Conservation (phyloP, 2,797 vertebrate species). For the Manis pentadactyla region DNA sequence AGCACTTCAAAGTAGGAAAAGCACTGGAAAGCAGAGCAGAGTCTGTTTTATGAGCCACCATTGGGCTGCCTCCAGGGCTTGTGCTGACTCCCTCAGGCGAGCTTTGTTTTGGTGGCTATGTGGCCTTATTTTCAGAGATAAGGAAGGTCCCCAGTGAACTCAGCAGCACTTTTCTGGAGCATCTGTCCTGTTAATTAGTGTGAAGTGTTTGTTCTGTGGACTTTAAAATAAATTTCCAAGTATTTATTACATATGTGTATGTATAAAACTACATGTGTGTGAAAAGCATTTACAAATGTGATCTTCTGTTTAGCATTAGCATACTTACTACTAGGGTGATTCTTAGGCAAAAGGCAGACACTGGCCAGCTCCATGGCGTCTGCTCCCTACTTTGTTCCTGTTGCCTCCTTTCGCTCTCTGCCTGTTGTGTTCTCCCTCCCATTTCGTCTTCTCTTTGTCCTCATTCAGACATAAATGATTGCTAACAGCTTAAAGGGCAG, state of each 20-base stretch:
- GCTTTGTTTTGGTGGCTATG: neutral
- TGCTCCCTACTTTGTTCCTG: neutral
- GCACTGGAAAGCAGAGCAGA: neutral
- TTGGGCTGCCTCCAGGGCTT: neutral
- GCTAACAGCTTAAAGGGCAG: constrained; percentile 7
- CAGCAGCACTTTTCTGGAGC: neutral
- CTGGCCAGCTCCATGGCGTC: neutral
- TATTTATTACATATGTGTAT: neutral
- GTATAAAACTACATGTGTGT: neutral
- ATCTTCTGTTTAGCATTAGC: neutral
- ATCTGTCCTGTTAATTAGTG: neutral
- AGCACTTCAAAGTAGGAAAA: neutral
- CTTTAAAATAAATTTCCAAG: neutral
- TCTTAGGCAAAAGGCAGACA: neutral
- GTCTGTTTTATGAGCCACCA: neutral
- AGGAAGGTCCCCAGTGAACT: neutral
- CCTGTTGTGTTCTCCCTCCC: neutral
- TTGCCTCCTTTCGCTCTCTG: neutral
- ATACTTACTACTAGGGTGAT: neutral
- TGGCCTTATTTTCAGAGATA: constrained; percentile 30
- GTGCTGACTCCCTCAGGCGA: neutral
- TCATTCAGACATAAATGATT: neutral
- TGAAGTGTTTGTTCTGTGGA: neutral
- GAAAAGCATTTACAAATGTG: neutral
- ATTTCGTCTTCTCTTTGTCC: neutral